Evolutionary conservation across 53 echinoderm and acorn worm species (phyloP).

Genomic region (Arbacia lixula): DNA sequence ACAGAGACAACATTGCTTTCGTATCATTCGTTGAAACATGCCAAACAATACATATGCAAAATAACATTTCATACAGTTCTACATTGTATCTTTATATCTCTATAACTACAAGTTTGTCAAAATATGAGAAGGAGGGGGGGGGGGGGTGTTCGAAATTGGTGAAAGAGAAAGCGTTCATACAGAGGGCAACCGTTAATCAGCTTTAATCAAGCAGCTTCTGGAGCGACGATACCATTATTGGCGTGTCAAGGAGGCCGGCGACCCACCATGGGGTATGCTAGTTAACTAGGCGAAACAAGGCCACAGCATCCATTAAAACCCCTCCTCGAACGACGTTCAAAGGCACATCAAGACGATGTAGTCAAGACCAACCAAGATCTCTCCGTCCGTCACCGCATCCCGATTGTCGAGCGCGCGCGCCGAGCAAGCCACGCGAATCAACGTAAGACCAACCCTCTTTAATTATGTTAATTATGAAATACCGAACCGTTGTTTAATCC

Average conservation of each 20-base stretch:
- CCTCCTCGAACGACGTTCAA: too few species aligned
- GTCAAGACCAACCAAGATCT: too few species aligned
- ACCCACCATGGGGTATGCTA: conserved; percentile 15
- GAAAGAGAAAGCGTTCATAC: not conserved
- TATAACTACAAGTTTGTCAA: too few species aligned
- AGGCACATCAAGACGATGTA: too few species aligned
- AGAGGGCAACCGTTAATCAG: not conserved
- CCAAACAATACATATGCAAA: too few species aligned
- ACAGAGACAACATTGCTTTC: too few species aligned
- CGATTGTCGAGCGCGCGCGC: not conserved
- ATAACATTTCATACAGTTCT: too few species aligned
- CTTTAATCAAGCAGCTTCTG: conserved; percentile 10
- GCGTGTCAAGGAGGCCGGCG: not conserved
- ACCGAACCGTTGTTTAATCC: too few species aligned
- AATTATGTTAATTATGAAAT: conserved; percentile 25
- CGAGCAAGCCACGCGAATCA: conserved; percentile 9
- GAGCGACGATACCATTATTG: conserved; percentile 19
- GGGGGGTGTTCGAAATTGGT: too few species aligned
- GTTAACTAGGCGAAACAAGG: conserved; percentile 22
- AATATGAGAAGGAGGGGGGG: too few species aligned
- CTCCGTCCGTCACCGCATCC: not conserved
- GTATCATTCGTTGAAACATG: too few species aligned
- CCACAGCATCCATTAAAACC: conserved; percentile 5
- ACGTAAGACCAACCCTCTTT: conserved; percentile 16
- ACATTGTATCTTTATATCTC: too few species aligned